Base-by-base conservation (phyloP, 92 coral and sea anemone genomes). In the Epizoanthus illoricatus region DNA sequence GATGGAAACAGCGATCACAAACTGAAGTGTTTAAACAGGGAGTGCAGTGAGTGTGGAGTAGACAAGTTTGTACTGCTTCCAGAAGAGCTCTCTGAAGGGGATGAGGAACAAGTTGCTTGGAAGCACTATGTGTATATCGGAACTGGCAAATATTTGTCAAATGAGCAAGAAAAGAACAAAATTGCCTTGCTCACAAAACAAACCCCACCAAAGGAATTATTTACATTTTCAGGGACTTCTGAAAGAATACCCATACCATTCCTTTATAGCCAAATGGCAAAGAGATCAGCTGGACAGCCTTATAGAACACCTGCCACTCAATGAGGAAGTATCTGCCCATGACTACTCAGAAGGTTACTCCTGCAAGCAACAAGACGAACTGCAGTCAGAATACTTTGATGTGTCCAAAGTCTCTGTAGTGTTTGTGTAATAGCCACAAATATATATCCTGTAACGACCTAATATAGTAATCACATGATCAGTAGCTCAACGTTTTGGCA, bases 231-330 rank as follows among this genome's bases (percentile, higher is more conserved):
- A 78, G 15, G 71, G 9, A 17, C 90, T 87, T 16, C 85, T 90
- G 5, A 49, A 63, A 64, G 84, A 75, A 15, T 87, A 84, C 69
- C 90, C 87, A 1, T 84, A 85, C 71, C 85, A 84, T 19, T 84
- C 93, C 8, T 87, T 90, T 23, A 86, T 83, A 85, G 92, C 89
- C 4, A 86, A 67, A 74, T 87, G 90, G 91, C 89, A 87, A 33
- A 81, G 80, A 49, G 89, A 74, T 0, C 89, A 87, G 65, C 68
- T 87, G 85, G 90, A 87, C 69, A 87, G 54, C 75, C 83, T 87
- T n/a, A 69, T 85, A 49, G 85, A 90, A 23, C 62, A 90, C 83
- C 84, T 89, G 5, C 87, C 92, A 4, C 75, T 60, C 52, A 56
- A 66, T 69, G 75, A 89, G 13, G 86, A 70, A 10, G 45, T 78